A percentile compares a stretch with the other conserved stretches of the same genome.
Conservation (phyloP, 2,113 vertebrate genomes). For the Antechinus flavipes region DNA sequence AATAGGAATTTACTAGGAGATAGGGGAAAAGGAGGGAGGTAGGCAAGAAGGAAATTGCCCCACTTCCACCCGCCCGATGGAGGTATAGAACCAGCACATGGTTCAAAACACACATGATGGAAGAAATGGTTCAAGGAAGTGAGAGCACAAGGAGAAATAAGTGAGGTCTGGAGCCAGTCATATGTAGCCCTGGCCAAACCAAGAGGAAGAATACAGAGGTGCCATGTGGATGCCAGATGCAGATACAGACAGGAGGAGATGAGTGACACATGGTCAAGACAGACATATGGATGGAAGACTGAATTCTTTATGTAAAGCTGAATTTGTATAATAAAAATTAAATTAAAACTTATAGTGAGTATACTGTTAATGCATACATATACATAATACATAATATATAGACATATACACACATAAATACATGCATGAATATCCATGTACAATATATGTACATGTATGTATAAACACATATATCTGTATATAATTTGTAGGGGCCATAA, state of each 20-base stretch:
- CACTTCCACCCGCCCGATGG: no score
- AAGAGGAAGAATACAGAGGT: neutral
- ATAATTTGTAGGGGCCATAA: neutral
- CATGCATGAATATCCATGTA: no score
- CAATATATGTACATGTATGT: no score
- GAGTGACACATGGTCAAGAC: neutral
- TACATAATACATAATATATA: no score
- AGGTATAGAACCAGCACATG: no score
- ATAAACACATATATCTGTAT: neutral
- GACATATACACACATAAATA: no score
- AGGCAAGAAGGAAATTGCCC: neutral
- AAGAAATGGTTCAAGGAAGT: no score
- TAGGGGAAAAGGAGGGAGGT: neutral
- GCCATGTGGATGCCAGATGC: no score
- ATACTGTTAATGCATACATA: neutral
- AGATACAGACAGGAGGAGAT: neutral
- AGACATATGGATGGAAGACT: neutral
- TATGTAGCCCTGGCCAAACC: neutral
- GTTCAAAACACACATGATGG: no score
- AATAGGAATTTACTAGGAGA: neutral
- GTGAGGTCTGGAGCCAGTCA: no score
- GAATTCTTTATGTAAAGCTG: neutral
- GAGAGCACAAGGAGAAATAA: no score
- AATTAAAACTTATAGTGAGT: neutral
- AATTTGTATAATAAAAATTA: neutral